phyloP scores from a whole-genome alignment of 2,113 vertebrate species.

The Oxyura jamaicensis region DNA sequence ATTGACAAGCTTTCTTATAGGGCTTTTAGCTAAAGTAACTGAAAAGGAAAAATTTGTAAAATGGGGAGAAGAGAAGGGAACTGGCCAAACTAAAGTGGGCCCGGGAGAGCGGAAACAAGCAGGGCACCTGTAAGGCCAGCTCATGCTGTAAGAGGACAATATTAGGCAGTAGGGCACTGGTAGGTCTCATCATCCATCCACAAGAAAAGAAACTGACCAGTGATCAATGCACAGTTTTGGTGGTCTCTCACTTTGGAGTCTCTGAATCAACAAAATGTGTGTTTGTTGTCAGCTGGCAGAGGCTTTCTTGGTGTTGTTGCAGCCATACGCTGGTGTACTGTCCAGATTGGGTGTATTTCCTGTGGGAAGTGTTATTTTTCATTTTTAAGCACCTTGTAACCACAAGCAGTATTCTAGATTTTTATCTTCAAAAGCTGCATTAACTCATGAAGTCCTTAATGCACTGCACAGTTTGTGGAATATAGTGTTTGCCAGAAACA shows the following conservation, averaged over 20 bases:
- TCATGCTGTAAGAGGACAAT: too few relatives aligned
- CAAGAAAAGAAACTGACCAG: not conserved
- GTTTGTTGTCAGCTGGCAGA: not conserved
- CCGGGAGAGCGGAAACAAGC: not conserved
- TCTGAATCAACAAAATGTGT: not conserved
- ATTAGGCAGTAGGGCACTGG: not conserved
- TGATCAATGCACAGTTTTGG: not conserved
- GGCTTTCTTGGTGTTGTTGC: not conserved
- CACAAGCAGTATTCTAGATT: too few relatives aligned
- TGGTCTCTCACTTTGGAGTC: not conserved
- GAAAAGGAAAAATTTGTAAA: not conserved
- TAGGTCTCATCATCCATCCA: not conserved
- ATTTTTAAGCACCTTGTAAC: not conserved
- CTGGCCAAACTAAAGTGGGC: not conserved
- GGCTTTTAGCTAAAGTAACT: not conserved
- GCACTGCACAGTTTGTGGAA: not conserved
- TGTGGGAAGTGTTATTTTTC: accelerated
- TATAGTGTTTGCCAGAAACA: not conserved
- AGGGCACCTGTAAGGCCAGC: not conserved
- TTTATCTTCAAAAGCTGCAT: not conserved
- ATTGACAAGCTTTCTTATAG: not conserved
- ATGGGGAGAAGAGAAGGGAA: not conserved
- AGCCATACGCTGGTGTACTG: accelerated
- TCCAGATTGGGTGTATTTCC: accelerated
- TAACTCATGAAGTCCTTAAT: not conserved